Percentiles rank a stretch among this genome's conserved stretches.
phyloP scores from a whole-genome alignment of 2,113 vertebrate genomes.

The Saccopteryx bilineata region DNA sequence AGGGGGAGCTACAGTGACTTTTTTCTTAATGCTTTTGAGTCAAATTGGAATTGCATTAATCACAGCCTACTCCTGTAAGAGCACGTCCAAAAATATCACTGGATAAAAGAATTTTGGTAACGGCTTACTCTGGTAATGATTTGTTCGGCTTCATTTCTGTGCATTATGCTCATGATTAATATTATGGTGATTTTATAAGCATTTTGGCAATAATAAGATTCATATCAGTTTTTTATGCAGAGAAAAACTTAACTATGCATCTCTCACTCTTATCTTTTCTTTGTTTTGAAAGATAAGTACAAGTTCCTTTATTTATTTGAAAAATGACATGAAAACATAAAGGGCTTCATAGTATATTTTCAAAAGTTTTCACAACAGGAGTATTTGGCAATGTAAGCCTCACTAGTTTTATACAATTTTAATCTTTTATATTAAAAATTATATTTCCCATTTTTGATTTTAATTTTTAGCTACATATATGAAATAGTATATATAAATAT shows the following conservation, averaged over 20 bases:
- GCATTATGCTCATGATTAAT: constrained; percentile 17
- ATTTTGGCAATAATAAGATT: constrained; percentile 39
- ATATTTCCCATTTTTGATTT: background rate
- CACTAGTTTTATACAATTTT: background rate
- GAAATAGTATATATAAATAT: background rate
- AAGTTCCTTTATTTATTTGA: constrained; percentile 13
- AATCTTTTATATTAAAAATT: background rate
- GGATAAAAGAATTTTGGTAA: background rate
- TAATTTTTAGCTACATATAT: background rate
- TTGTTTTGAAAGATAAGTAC: constrained; percentile 47
- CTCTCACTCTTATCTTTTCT: constrained; percentile 11
- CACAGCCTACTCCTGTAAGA: background rate
- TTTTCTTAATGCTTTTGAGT: background rate
- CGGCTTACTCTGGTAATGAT: background rate
- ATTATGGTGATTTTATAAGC: constrained; percentile 51
- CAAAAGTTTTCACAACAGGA: background rate
- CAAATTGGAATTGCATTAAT: background rate
- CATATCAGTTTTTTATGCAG: background rate
- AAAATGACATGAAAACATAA: constrained; percentile 14
- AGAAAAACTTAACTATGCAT: constrained; percentile 7
- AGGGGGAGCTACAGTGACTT: background rate
- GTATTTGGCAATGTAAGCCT: background rate
- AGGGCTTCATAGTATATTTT: constrained; percentile 15
- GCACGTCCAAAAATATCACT: background rate
- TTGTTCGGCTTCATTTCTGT: constrained; percentile 16